Percentiles rank a stretch among this genome's conserved stretches.
phyloP scores from a whole-genome alignment of 2,888 invertebrate species.

The Creontiades dilutus region DNA sequence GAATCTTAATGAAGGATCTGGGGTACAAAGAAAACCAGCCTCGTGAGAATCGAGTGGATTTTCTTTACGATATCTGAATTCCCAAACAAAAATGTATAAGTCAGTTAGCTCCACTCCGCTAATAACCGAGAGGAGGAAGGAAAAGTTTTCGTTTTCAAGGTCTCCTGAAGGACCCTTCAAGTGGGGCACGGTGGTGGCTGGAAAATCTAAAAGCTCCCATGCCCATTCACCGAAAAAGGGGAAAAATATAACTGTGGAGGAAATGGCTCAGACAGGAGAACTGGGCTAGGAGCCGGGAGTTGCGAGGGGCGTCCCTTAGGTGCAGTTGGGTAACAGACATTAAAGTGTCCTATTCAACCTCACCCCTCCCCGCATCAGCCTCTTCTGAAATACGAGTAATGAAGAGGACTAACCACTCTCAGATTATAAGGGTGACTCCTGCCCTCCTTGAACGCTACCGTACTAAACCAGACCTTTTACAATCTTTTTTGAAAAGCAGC shows the following conservation, averaged over 20 bases:
- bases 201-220: neutral
- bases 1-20: neutral
- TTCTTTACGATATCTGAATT: neutral
- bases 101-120: conserved; percentile 17
- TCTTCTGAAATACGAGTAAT: conserved; percentile 16
- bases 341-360: conserved; percentile 31
- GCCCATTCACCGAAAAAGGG: neutral
- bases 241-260: neutral
- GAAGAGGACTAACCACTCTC: conserved; percentile 13
- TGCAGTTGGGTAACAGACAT: conserved; percentile 20
- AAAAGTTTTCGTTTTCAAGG: conserved; percentile 13
- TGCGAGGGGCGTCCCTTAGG: conserved; percentile 27
- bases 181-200: neutral
- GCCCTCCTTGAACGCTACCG: neutral
- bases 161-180: neutral
- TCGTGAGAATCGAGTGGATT: neutral
- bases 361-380: neutral
- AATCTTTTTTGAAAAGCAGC: no score
- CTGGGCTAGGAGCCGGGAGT: neutral
- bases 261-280: conserved; percentile 6
- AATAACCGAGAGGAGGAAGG: neutral
- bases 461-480: neutral
- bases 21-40: neutral
- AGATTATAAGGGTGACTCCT: neutral
- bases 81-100: neutral